Percentiles rank a stretch among this genome's conserved stretches.
These are phyloP conservation scores for Agrilus planipennis DNA, from an alignment of 1,140 invertebrate species.

Conservation along the genomic window DNA sequence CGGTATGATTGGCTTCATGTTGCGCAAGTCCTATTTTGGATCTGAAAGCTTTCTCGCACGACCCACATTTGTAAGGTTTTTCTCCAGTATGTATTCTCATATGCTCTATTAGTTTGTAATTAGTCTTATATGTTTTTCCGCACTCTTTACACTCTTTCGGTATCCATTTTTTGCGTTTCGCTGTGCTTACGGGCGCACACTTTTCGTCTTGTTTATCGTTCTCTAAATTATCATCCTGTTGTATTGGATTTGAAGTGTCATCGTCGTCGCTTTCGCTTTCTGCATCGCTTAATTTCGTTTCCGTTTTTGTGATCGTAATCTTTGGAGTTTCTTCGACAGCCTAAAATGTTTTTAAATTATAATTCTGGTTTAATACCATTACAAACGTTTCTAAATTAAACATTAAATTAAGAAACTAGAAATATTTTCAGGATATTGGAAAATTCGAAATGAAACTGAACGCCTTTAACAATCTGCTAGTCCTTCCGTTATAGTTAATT, in stretches of 20 bases:
- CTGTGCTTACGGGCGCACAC: constrained; percentile 10
- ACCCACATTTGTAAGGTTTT: constrained; percentile 59
- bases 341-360: no score
- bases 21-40: constrained; percentile 55
- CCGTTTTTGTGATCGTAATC: no score
- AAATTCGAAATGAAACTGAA: no score
- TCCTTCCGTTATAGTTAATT: no score
- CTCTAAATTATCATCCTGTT: constrained; percentile 12
- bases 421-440: no score
- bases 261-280: constrained; percentile 10
- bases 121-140: constrained; percentile 46
- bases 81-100: constrained; percentile 67
- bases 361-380: no score
- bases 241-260: constrained; percentile 7
- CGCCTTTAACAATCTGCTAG: no score
- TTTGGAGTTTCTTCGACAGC: no score
- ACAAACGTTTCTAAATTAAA: no score
- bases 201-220: constrained; percentile 13
- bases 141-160: constrained; percentile 44
- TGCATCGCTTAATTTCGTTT: constrained; percentile 7
- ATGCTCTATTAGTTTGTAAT: constrained; percentile 60
- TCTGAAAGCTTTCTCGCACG: constrained; percentile 60
- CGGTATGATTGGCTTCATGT: constrained; percentile 54
- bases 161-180: constrained; percentile 30
- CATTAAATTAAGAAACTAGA: no score